phyloP scores from a whole-genome alignment of 2,113 vertebrate genomes.

The Semnornis frantzii region DNA sequence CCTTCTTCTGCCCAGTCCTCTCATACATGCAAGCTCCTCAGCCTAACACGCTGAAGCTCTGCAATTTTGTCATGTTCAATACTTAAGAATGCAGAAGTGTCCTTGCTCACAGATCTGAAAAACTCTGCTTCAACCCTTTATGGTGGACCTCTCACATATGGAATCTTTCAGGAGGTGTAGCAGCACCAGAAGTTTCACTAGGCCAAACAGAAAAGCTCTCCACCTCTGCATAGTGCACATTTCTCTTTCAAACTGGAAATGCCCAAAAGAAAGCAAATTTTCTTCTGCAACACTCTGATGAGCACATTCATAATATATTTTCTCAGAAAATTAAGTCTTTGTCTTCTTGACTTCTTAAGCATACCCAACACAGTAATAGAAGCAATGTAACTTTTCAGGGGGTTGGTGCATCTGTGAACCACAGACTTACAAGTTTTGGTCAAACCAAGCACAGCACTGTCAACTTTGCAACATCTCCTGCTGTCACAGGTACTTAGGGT shows the following conservation, averaged over 20 bases:
- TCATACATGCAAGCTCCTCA: background rate
- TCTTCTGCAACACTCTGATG: background rate
- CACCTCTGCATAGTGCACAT: background rate
- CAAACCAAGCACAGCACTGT: background rate
- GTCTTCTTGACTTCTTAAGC: background rate
- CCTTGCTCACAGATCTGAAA: background rate
- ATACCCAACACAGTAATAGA: background rate
- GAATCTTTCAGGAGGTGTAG: background rate
- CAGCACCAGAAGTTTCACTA: background rate
- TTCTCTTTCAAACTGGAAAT: background rate
- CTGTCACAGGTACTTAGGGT: background rate
- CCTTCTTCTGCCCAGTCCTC: background rate
- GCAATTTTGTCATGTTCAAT: background rate
- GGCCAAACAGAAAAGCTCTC: background rate
- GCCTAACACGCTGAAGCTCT: background rate
- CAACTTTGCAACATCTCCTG: background rate
- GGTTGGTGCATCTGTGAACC: background rate
- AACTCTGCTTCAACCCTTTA: background rate
- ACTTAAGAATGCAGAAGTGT: background rate
- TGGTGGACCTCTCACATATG: rapidly evolving
- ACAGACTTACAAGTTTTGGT: background rate
- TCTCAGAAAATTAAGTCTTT: background rate
- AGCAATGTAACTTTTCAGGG: background rate
- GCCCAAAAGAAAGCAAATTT: background rate
- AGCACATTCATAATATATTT: background rate